A percentile compares a stretch with the other conserved stretches of the same genome.
Conservation (phyloP, 2,113 vertebrate genomes). For the Solenodon paradoxus region DNA sequence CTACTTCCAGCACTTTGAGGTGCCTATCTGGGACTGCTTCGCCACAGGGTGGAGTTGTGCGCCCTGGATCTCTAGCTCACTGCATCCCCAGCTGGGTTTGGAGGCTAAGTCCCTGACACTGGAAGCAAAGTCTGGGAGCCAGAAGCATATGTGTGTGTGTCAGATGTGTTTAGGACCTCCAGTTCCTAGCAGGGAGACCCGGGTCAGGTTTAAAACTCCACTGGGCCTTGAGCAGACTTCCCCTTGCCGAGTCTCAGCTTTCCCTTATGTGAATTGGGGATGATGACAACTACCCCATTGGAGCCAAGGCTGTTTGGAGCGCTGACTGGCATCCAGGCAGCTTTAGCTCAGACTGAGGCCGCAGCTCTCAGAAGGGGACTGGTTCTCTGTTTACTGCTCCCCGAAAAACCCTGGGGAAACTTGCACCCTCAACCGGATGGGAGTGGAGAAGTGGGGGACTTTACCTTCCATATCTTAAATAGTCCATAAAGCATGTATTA, state of each 20-base stretch:
- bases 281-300: not conserved
- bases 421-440: not conserved
- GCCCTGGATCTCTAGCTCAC: not conserved
- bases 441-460: not conserved
- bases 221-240: not conserved
- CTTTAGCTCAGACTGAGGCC: not conserved
- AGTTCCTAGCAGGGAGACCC: rapidly evolving
- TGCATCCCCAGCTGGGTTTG: rapidly evolving
- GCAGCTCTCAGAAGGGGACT: not conserved
- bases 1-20: not conserved
- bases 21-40: not conserved
- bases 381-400: not conserved
- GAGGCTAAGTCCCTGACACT: no score
- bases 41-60: rapidly evolving
- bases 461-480: not conserved
- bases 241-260: not conserved
- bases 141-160: not conserved
- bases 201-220: not conserved
- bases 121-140: not conserved
- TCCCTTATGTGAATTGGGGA: not conserved
- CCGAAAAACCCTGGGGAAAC: not conserved
- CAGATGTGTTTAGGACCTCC: not conserved
- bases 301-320: not conserved
- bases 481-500: not conserved
- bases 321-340: not conserved